Base-by-base conservation (phyloP, 2,888 invertebrate species). In the Drosophila kuntzei region DNA sequence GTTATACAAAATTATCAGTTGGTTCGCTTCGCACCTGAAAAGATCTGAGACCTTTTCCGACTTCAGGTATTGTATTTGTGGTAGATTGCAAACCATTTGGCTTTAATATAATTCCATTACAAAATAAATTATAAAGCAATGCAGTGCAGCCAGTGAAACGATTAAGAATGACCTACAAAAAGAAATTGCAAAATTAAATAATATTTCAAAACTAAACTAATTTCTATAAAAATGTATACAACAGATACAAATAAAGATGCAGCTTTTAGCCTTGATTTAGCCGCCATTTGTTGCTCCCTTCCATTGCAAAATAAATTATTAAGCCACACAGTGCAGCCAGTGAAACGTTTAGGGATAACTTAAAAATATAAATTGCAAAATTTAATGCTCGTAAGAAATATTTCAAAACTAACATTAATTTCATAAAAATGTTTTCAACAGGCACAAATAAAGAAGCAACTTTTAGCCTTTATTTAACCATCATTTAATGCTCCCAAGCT, bases 1-100 rank as follows among this genome's bases (percentile, higher is more conserved):
- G 55, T 64, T 71, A 53, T 53, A 60, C 16, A 8, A 51, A 43
- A 44, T 55, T 58, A 41, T 51, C 44, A 41, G 69, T 44, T 5
- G 29, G 27, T 29, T n/a, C 16, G 34, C 25, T 6, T 36, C 2
- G 36, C 34, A 57, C 46, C 47, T 41, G 50, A 29, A 12, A 22
- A 39, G 11, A 39, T 22, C 41, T 25, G 5, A 32, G 29, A 53
- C 11, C 25, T 11, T 20, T 32, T 32, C 32, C 20, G 22, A 32
- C 29, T 5, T 11, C 2, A 6, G 47, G 12, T 12, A n/a, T 46
- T 46, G 18, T 16, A 11, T 43, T 20, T 16, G n/a, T 16, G n/a
- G 14, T 5, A 39, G 18, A 51, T 51, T 51, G 6, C 9, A 14
- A 16, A 16, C 11, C 16, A 51, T 37, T 18, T 53, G 12, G 25